phyloP scores from a whole-genome alignment of 2,113 vertebrate genomes.

The Pteropus alecto region DNA sequence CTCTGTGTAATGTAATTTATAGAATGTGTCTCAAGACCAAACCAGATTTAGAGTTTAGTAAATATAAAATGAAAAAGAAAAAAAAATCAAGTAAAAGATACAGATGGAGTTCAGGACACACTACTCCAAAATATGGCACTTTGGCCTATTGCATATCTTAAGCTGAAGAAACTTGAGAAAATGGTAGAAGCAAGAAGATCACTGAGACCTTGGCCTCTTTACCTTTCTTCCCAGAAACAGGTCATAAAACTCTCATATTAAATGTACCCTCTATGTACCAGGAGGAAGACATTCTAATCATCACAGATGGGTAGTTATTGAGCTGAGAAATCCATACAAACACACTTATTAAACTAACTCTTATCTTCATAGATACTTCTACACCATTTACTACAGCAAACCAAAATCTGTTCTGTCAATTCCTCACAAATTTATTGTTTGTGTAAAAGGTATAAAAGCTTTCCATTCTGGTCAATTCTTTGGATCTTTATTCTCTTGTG shows the following conservation, averaged over 20 bases:
- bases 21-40: background rate
- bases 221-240: background rate
- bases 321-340: background rate
- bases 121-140: background rate
- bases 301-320: background rate
- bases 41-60: background rate
- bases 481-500: background rate
- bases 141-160: background rate
- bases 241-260: background rate
- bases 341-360: background rate
- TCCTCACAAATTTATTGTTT: background rate
- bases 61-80: background rate
- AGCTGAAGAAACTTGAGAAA: background rate
- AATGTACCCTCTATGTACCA: background rate
- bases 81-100: background rate
- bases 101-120: background rate
- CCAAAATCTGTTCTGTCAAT: background rate
- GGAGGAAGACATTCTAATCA: background rate
- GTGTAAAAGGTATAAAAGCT: background rate
- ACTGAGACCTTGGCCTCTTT: background rate
- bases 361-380: background rate
- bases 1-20: background rate
- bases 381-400: background rate
- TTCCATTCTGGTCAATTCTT: background rate
- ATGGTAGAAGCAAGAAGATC: background rate